phyloP scores from a whole-genome alignment of 2,113 vertebrate genomes.

The Leucoraja erinaceus region DNA sequence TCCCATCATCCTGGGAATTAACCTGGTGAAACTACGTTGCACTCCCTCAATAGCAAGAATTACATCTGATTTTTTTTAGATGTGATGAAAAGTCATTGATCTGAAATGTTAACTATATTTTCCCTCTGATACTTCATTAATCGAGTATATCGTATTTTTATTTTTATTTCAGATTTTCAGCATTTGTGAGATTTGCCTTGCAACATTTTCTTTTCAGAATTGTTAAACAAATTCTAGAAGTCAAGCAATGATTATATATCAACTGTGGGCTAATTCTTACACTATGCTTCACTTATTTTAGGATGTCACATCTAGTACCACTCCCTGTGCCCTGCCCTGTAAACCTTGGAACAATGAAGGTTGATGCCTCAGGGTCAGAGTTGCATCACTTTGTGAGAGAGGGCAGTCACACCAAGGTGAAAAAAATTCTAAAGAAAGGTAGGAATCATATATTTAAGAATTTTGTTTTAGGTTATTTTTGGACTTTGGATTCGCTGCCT shows the following conservation, averaged over 20 bases:
- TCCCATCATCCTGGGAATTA: too few species aligned
- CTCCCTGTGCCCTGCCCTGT: constrained; percentile 64
- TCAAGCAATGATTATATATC: background rate
- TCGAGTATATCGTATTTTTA: too few species aligned
- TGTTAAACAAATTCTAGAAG: background rate
- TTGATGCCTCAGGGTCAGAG: constrained; percentile 56
- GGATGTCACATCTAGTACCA: constrained; percentile 53
- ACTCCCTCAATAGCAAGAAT: too few species aligned
- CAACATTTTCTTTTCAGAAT: background rate
- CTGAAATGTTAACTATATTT: too few species aligned
- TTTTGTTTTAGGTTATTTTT: background rate
- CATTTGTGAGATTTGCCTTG: background rate
- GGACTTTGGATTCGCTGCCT: background rate
- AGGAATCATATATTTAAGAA: constrained; percentile 38
- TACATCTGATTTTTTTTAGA: too few species aligned
- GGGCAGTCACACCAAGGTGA: constrained; percentile 61
- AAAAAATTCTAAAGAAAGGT: constrained; percentile 75
- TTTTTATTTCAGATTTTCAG: too few species aligned
- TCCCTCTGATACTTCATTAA: too few species aligned
- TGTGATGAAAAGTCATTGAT: too few species aligned
- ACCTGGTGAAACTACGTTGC: too few species aligned
- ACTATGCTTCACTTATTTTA: constrained; percentile 43
- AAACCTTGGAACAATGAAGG: constrained; percentile 57
- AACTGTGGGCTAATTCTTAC: background rate
- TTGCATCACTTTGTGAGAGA: constrained; percentile 65